Base-by-base conservation (phyloP, 2,797 vertebrate species). In the Enteromius treurensis region DNA sequence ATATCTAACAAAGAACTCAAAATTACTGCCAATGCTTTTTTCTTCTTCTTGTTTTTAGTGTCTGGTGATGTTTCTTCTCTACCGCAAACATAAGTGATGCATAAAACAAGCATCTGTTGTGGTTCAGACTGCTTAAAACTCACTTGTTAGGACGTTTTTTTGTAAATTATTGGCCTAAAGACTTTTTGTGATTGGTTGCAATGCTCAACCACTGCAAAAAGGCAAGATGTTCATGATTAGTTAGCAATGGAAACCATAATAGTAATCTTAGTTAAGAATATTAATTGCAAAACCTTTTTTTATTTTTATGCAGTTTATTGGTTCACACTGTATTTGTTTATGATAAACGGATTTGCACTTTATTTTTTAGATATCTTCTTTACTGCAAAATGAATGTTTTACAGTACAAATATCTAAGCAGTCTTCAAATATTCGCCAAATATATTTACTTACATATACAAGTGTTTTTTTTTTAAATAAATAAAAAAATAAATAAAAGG, bases 1-100 rank as follows among this genome's bases (percentile, higher is more conserved):
- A 32, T 64, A 32, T 32, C 45, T 73, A 51, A 51, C 70, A 76
- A 76, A 76, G 34, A 19, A 58, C 34, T 75, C 73, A 53, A 58
- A 55, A 76, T 76, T 40, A 58, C 34, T 58, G 51, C 51, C 13
- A 14, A 23, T 40, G 73, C 21, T 58, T 34, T 32, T 55, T 74
- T 37, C n/a, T 64, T 29, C 0, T 21, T 55, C 9, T 55, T 4
- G 19, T 53, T 55, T 73, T 74, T 32, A 74, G 32, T 15, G 32
- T 53, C 29, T 53, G 6, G 29, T 37, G 71, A 37, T 5, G 11
- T 53, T 37, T 55, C 32, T 55, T 60, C 5, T 76, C 2, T 8
- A 58, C 53, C 34, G 0, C 2, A 37, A 77, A 60, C 14, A 23
- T 37, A 60, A 42, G 74, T 26, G 74, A 76, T 42, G 53, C 74